Evolutionary conservation across 2,797 vertebrate species (phyloP).

Genomic region (Anguilla obscura): DNA sequence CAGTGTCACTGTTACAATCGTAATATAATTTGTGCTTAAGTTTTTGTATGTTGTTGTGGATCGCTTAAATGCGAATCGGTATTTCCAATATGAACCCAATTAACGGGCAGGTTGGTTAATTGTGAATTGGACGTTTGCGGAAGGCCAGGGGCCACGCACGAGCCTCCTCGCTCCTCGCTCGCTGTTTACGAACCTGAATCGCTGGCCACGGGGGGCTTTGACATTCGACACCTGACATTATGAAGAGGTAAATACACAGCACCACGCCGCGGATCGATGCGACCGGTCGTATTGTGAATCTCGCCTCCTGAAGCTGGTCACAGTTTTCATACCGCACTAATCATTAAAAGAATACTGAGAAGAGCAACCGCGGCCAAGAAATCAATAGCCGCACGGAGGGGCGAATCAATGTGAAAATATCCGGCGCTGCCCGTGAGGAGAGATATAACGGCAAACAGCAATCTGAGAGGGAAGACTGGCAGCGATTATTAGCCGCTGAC

Average conservation of each 20-base stretch:
- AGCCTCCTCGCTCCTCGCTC: not conserved
- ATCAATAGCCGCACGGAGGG: slow-evolving; percentile 31
- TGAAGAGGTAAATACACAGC: slow-evolving; percentile 29
- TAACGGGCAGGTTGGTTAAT: not conserved
- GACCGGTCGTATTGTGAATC: not conserved
- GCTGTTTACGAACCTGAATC: not conserved
- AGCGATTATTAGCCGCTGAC: slow-evolving; percentile 55
- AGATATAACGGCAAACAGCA: slow-evolving; percentile 45
- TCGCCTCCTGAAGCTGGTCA: not conserved
- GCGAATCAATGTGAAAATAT: slow-evolving; percentile 40
- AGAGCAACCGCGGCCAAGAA: slow-evolving; percentile 28
- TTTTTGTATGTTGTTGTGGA: too few relatives aligned
- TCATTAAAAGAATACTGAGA: slow-evolving; percentile 31
- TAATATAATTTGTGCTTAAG: too few relatives aligned
- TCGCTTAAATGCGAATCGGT: not conserved
- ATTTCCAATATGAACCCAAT: not conserved
- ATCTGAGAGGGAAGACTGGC: slow-evolving; percentile 53
- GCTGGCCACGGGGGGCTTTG: not conserved
- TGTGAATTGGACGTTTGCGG: not conserved
- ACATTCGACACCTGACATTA: slow-evolving; percentile 22
- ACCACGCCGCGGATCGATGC: slow-evolving; percentile 5
- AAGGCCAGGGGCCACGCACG: not conserved
- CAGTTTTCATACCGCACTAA: slow-evolving; percentile 32
- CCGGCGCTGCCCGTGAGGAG: slow-evolving; percentile 41
- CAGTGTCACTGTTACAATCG: too few relatives aligned